Percentiles rank a stretch among this genome's conserved stretches.
These are phyloP conservation scores for Panagrolaimus sp. DNA, from an alignment of 1,140 invertebrate genomes.

Conservation along the genomic window DNA sequence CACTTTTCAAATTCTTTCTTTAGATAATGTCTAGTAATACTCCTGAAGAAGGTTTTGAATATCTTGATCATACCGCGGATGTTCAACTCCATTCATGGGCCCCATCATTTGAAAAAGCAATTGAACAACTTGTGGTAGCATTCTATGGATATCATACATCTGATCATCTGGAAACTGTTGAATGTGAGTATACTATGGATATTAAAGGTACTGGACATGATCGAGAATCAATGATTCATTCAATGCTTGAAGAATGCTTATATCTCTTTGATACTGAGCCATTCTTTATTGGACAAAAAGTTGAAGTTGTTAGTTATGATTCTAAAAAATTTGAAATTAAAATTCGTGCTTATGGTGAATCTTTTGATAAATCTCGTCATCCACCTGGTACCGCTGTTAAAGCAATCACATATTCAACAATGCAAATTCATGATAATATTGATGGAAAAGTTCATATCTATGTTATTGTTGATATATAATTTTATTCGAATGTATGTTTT, in stretches of 20 bases:
- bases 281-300: conserved; percentile 62
- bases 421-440: conserved; percentile 83
- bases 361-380: conserved; percentile 76
- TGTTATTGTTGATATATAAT: conserved; percentile 93
- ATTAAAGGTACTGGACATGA: conserved; percentile 67
- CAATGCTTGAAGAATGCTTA: conserved; percentile 88
- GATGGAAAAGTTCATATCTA: conserved; percentile 80
- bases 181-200: conserved; percentile 65
- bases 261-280: conserved; percentile 87
- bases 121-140: conserved; percentile 85
- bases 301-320: conserved; percentile 17
- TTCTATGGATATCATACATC: conserved; percentile 98
- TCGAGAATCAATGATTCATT: conserved; percentile 77
- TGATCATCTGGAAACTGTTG: conserved; percentile 64
- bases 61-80: conserved; percentile 93
- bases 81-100: conserved; percentile 93
- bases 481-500: background rate
- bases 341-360: conserved; percentile 79
- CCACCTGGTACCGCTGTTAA: conserved; percentile 96
- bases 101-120: conserved; percentile 75
- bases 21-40: too few species aligned
- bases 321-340: conserved; percentile 71
- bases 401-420: conserved; percentile 97
- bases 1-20: too few species aligned
- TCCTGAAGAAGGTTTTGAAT: conserved; percentile 27